Percentiles rank a stretch among this genome's conserved stretches.
phyloP scores from a whole-genome alignment of 2,888 invertebrate genomes.

The Zelleria hepariella region DNA sequence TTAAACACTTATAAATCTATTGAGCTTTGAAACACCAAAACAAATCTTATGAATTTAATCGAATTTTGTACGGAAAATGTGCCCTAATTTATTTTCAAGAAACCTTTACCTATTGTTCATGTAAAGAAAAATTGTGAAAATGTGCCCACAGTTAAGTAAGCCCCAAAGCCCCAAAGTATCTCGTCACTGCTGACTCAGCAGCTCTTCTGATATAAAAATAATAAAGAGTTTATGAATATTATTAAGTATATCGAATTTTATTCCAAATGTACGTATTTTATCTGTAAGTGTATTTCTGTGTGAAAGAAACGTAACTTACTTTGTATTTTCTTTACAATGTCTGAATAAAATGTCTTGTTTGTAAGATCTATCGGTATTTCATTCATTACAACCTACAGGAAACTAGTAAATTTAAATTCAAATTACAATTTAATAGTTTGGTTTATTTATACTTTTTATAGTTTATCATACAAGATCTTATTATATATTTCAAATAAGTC shows the following conservation, averaged over 20 bases:
- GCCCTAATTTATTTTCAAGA: slow-evolving; percentile 15
- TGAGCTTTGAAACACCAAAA: slow-evolving; percentile 57
- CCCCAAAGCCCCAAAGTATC: slow-evolving; percentile 22
- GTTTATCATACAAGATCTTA: background rate
- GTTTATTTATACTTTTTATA: slow-evolving; percentile 13
- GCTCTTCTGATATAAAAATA: slow-evolving; percentile 16
- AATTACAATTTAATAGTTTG: slow-evolving; percentile 33
- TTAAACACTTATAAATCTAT: slow-evolving; percentile 7
- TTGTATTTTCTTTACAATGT: slow-evolving; percentile 67
- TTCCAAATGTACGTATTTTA: slow-evolving; percentile 60
- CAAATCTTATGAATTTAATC: slow-evolving; percentile 56
- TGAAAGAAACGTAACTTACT: slow-evolving; percentile 46
- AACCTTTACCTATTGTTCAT: background rate
- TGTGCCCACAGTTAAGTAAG: slow-evolving; percentile 35
- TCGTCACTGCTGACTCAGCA: slow-evolving; percentile 17
- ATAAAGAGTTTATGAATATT: slow-evolving; percentile 37
- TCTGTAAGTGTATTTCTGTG: slow-evolving; percentile 55
- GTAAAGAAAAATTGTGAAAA: background rate
- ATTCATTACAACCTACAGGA: slow-evolving; percentile 18
- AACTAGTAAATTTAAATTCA: slow-evolving; percentile 32
- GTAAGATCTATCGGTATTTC: slow-evolving; percentile 36
- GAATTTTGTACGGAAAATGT: slow-evolving; percentile 39
- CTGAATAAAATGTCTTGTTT: slow-evolving; percentile 65
- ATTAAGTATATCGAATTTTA: slow-evolving; percentile 55
- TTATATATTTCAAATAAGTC: background rate